These are phyloP conservation scores for Leucosticte australis DNA, from an alignment of 2,113 vertebrate species.

Conservation along the genomic window DNA sequence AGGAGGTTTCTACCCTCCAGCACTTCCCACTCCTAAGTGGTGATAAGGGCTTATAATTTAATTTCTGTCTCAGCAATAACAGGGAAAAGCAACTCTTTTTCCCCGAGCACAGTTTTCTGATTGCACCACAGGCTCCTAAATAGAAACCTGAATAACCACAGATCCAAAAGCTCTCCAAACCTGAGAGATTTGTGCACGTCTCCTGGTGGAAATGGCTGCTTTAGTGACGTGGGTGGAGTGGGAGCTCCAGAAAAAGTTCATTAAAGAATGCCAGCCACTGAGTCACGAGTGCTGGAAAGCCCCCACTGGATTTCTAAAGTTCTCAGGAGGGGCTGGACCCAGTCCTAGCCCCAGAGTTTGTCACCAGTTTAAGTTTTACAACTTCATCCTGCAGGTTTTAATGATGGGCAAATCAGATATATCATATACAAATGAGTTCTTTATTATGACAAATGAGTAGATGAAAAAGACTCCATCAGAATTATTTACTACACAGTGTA, in stretches of 20 bases:
- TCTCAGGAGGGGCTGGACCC: not conserved
- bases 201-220: not conserved
- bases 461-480: not conserved
- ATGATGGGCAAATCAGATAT: not conserved
- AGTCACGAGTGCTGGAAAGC: not conserved
- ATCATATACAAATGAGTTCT: not conserved
- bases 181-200: not conserved
- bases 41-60: constrained; percentile 11
- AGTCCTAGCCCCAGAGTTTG: not conserved
- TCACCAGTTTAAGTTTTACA: not conserved
- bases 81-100: not conserved
- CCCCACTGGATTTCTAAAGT: not conserved
- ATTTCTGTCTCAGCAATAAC: constrained; percentile 23
- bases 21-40: not conserved
- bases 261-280: not conserved
- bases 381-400: not conserved
- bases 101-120: not conserved
- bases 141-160: not conserved
- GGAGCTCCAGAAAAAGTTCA: not conserved
- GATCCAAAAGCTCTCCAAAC: not conserved
- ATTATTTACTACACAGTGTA: not conserved
- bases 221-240: not conserved
- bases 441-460: not conserved
- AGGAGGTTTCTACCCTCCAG: not conserved
- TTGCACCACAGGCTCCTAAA: constrained; percentile 7